Evolutionary conservation across 1,140 invertebrate species (phyloP), one percentile per base, ranked within the genome.

Genomic region (Euborellia annulipes): DNA sequence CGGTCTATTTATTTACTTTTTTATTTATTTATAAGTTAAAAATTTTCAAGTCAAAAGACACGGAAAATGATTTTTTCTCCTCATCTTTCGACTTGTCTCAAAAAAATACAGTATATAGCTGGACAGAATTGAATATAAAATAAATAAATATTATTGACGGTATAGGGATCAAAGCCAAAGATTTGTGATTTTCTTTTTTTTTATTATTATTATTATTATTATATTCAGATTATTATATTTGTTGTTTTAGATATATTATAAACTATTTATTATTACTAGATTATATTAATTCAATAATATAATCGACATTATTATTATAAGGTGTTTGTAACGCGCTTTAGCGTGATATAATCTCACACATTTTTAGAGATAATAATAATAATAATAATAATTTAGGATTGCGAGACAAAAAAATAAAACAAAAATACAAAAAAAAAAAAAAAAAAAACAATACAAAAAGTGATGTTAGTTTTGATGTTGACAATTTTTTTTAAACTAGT

Each of bases 81-180:
- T n/a, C n/a, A n/a, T n/a, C n/a, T n/a, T n/a, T n/a, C n/a, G n/a
- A n/a, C n/a, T n/a, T n/a, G n/a, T n/a, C n/a, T n/a, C n/a, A n/a
- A n/a, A n/a, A 8, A 8, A 8, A 8, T 32, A 8, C n/a, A 8
- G 8, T 32, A 8, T 32, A 8, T 8, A 55, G 62, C 58, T 57
- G 54, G 55, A 38, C 47, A 57, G 55, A 53, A 49, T 47, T n/a
- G 44, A 61, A 58, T 63, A 58, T 63, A 62, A 55, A 63, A 62
- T 22, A 62, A 53, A 45, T 60, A 59, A n/a, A n/a, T n/a, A n/a
- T n/a, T n/a, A n/a, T 27, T 27, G 23, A 27, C 23, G 65, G 63
- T 67, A 63, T 66, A 64, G 65, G 64, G 64, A 66, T 65, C 63
- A 67, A 27, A 66, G 64, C 65, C 65, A 67, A 67, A 66, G 65